Conservation (phyloP, 2,113 vertebrate species). For the Cebidichthys violaceus region DNA sequence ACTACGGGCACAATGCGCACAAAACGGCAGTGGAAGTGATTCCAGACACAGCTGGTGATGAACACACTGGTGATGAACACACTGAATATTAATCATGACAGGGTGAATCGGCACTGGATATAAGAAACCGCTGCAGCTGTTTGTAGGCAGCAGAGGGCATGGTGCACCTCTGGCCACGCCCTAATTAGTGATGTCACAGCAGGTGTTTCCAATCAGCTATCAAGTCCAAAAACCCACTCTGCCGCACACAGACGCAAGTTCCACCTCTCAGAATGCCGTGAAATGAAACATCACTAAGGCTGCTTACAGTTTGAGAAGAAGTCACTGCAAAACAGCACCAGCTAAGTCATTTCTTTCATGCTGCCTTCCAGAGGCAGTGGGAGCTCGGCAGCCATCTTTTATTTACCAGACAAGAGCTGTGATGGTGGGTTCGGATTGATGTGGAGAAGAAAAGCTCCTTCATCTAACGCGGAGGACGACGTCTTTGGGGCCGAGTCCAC, state of each 20-base stretch:
- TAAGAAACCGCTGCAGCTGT: neutral
- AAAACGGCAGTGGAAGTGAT: neutral
- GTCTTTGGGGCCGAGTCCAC: slow-evolving; percentile 5
- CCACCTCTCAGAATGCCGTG: neutral
- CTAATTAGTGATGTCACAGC: slow-evolving; percentile 25
- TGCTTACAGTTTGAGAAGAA: neutral
- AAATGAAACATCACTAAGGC: neutral
- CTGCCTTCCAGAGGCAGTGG: slow-evolving; percentile 9
- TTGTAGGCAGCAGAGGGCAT: too few relatives aligned
- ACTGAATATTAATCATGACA: neutral
- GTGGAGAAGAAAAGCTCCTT: slow-evolving; percentile 3
- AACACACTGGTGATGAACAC: neutral
- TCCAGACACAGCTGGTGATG: neutral
- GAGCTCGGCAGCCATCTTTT: slow-evolving; percentile 28
- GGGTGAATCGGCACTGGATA: neutral
- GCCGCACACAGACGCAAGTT: neutral
- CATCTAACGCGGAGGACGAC: slow-evolving; percentile 7
- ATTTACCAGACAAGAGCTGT: slow-evolving; percentile 32
- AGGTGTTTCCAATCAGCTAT: slow-evolving; percentile 28
- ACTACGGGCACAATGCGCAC: neutral
- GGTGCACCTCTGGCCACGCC: neutral
- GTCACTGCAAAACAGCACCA: neutral
- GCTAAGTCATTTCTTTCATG: slow-evolving; percentile 7
- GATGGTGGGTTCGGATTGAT: slow-evolving; percentile 14
- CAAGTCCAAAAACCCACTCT: neutral